Evolutionary conservation across 2,113 vertebrate genomes (phyloP).

Genomic region (Cathartes aura): DNA sequence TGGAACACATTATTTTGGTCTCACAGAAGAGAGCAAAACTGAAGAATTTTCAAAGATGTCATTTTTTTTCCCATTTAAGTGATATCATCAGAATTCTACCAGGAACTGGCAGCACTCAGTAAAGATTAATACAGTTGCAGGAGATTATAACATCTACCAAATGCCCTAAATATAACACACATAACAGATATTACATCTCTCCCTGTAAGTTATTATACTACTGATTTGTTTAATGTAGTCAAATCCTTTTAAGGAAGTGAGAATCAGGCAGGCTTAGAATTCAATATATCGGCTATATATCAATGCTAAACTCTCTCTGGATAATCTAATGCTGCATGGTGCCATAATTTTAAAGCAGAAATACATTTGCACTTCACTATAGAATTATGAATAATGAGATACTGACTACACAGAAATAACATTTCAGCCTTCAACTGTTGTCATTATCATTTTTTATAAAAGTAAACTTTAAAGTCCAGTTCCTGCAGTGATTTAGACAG

Average conservation of each 20-base stretch:
- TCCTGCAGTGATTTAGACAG: neutral
- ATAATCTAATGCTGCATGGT: neutral
- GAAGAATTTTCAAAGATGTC: neutral
- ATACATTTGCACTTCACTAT: neutral
- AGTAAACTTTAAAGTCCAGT: neutral
- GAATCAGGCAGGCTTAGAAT: neutral
- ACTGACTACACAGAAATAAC: neutral
- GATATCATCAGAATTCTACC: neutral
- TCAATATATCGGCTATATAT: neutral
- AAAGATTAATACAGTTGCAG: neutral
- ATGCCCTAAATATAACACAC: neutral
- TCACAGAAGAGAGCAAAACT: neutral
- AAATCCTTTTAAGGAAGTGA: neutral
- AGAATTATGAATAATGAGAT: neutral
- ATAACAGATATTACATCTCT: neutral
- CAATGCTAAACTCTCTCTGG: neutral
- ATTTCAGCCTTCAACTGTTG: neutral
- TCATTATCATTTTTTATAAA: neutral
- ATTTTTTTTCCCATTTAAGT: neutral
- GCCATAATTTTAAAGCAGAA: neutral
- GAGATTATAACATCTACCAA: neutral
- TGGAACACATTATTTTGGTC: constrained; percentile 1
- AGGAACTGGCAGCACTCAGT: neutral
- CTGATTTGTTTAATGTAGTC: neutral
- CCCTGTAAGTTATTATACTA: neutral